A percentile compares a stretch with the other conserved stretches of the same genome.
These are phyloP conservation scores for rabbit (Oryctolagus cuniculus) DNA, from an alignment of 2,113 vertebrate species.

Conservation along the genomic window DNA sequence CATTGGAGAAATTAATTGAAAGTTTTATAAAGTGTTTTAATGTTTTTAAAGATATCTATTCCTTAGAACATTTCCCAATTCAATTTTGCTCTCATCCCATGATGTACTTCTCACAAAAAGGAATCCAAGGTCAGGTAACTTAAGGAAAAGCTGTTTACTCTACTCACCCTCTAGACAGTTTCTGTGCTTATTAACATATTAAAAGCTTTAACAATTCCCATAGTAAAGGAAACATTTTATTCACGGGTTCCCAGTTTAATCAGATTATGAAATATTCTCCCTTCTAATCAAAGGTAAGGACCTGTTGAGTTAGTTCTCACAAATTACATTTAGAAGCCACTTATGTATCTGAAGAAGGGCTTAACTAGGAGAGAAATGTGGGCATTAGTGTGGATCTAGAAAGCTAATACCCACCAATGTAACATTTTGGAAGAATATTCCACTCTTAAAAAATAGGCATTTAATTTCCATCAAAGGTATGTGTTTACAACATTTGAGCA, in stretches of 20 bases:
- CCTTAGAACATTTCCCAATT: background rate
- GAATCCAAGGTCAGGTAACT: background rate
- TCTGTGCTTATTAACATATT: background rate
- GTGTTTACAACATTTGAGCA: background rate
- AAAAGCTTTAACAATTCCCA: background rate
- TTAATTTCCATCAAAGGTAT: constrained; percentile 3
- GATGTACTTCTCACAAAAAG: background rate
- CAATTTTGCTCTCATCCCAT: background rate
- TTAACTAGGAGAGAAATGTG: background rate
- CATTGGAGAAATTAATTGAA: constrained; percentile 18
- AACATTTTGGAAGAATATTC: background rate
- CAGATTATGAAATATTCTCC: background rate
- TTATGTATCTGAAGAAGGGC: background rate
- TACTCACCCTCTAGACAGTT: background rate
- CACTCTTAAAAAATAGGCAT: background rate
- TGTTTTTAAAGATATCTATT: constrained; percentile 21
- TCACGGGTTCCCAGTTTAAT: constrained; percentile 10
- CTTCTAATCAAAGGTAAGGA: constrained; percentile 15
- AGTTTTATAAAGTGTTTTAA: background rate
- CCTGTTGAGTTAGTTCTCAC: background rate
- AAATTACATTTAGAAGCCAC: background rate
- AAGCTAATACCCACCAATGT: background rate
- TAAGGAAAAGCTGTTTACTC: background rate
- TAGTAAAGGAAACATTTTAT: background rate
- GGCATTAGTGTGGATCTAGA: background rate